Evolutionary conservation across 2,113 vertebrate genomes (phyloP).

Genomic region (Monopterus albus): DNA sequence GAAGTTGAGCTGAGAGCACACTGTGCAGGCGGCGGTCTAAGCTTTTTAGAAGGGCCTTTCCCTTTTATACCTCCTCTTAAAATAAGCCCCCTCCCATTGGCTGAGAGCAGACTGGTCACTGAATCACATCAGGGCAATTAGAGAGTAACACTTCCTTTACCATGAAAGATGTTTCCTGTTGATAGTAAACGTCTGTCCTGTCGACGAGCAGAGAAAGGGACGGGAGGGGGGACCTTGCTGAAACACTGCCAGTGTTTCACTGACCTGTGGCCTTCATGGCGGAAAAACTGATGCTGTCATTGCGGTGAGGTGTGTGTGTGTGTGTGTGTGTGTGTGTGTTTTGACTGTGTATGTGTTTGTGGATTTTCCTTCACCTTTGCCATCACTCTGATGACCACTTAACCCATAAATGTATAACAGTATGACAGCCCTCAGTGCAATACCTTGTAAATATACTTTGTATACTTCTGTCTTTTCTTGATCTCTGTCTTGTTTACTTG

Average conservation of each 20-base stretch:
- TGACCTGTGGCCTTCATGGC: conserved; percentile 77
- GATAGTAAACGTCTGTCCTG: conserved; percentile 84
- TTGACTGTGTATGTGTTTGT: conserved; percentile 25
- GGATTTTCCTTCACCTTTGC: too few species aligned
- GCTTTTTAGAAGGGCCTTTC: conserved; percentile 58
- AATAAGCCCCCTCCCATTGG: conserved; percentile 91
- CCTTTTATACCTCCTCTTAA: conserved; percentile 93
- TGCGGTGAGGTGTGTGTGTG: conserved; percentile 60
- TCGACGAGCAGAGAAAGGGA: conserved; percentile 27
- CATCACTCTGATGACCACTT: too few species aligned
- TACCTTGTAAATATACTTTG: too few species aligned
- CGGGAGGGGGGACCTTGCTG: conserved; percentile 49
- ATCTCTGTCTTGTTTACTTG: too few species aligned
- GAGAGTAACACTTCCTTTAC: conserved; percentile 90
- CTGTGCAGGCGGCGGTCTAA: conserved; percentile 55
- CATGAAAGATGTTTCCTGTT: conserved; percentile 97
- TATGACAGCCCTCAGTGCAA: too few species aligned
- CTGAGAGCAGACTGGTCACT: conserved; percentile 76
- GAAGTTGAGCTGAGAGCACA: conserved; percentile 60
- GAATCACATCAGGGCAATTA: conserved; percentile 88
- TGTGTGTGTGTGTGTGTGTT: conserved; percentile 62
- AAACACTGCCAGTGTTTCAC: conserved; percentile 81
- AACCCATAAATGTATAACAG: too few species aligned
- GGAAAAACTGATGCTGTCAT: conserved; percentile 75
- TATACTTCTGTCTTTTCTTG: too few species aligned